Conservation (phyloP, 2,113 vertebrate species). For the Albula goreensis region DNA sequence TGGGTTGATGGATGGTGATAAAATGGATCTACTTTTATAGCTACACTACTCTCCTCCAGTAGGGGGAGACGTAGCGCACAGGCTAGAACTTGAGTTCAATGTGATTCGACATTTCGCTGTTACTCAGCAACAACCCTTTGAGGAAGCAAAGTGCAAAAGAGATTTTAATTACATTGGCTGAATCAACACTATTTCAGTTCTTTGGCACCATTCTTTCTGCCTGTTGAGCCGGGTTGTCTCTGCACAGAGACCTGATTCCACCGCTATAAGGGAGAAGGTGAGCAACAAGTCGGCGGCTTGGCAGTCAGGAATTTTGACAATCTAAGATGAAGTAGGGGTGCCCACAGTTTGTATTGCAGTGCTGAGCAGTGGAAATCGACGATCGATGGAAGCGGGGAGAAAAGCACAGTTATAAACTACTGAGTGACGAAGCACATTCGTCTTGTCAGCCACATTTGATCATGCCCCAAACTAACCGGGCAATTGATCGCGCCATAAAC, state of each 20-base stretch:
- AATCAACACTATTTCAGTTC: neutral
- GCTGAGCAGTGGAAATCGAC: conserved; percentile 52
- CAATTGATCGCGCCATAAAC: conserved; percentile 49
- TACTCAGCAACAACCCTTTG: conserved; percentile 14
- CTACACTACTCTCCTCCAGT: neutral
- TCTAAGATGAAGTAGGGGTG: conserved; percentile 52
- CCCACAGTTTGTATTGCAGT: conserved; percentile 52
- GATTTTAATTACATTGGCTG: neutral
- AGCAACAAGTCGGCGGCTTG: conserved; percentile 47
- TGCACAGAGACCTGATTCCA: neutral
- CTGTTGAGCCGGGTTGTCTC: neutral
- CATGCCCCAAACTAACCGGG: conserved; percentile 42
- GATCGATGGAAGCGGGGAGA: conserved; percentile 52
- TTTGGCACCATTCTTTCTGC: too few relatives aligned
- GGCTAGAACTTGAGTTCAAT: too few relatives aligned
- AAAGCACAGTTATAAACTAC: conserved; percentile 48
- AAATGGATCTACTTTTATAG: neutral
- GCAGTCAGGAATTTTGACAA: conserved; percentile 32
- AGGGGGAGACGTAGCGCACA: conserved; percentile 34
- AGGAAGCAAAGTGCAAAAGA: conserved; percentile 24
- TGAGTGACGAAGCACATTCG: conserved; percentile 49
- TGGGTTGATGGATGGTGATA: neutral
- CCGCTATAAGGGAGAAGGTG: conserved; percentile 17
- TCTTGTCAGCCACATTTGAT: conserved; percentile 54
- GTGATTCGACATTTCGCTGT: neutral